Evolutionary conservation across 2,113 vertebrate genomes (phyloP).

Genomic region (Periophthalmodon schlosseri): DNA sequence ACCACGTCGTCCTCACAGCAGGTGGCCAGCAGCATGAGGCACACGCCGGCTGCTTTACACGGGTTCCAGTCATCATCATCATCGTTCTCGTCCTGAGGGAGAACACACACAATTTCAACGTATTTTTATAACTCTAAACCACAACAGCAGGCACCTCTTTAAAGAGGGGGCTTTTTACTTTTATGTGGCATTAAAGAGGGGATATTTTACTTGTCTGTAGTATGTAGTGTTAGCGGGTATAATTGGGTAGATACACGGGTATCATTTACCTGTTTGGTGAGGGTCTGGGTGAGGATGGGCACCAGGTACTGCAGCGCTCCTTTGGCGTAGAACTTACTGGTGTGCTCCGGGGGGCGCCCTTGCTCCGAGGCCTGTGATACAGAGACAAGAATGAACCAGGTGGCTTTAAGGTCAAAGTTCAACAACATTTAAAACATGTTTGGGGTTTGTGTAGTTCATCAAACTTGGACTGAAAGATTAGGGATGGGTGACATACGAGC

Average conservation of each 20-base stretch:
- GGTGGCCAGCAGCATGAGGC: slow-evolving; percentile 96
- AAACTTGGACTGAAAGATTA: no score
- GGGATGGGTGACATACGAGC: no score
- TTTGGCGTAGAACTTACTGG: slow-evolving; percentile 98
- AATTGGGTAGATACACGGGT: no score
- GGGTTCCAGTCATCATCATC: slow-evolving; percentile 99
- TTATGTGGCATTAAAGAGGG: no score
- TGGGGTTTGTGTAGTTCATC: no score
- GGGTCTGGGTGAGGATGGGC: slow-evolving; percentile 94
- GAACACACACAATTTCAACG: not conserved
- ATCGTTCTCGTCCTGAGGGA: slow-evolving; percentile 90
- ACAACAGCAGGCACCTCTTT: no score
- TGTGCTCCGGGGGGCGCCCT: slow-evolving; percentile 96
- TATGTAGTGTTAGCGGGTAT: no score
- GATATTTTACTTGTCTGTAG: no score
- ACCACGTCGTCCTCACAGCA: slow-evolving; percentile 98
- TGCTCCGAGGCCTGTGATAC: slow-evolving; percentile 90
- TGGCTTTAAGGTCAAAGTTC: no score
- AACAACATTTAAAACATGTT: no score
- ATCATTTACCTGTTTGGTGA: slow-evolving; percentile 91
- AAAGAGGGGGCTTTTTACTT: no score
- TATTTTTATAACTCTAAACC: no score
- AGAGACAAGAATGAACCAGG: not conserved
- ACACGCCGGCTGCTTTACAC: slow-evolving; percentile 95
- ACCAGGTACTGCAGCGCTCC: slow-evolving; percentile 97